Conservation (phyloP, 2,888 invertebrate genomes). For the Lissocephala sabroskyi region DNA sequence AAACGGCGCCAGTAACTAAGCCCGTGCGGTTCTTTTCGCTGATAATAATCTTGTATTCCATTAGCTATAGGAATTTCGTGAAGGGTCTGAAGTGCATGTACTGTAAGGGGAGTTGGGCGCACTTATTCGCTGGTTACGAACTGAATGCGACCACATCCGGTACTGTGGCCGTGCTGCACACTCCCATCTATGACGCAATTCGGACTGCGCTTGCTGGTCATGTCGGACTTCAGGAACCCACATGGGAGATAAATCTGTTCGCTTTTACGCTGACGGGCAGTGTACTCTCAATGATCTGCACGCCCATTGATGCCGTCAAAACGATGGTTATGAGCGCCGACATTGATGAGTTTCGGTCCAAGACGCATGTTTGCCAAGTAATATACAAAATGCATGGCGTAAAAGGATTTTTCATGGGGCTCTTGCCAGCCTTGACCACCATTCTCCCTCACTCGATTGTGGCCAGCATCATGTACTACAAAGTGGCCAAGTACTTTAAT, state of each 20-base stretch:
- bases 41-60: background rate
- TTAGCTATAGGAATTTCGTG: constrained; percentile 15
- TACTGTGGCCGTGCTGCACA: background rate
- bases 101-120: constrained; percentile 2
- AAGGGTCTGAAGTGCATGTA: constrained; percentile 12
- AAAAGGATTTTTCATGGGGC: constrained; percentile 33
- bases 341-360: constrained; percentile 4
- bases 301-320: constrained; percentile 33
- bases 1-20: constrained; percentile 19
- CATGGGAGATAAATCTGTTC: constrained; percentile 21
- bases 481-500: background rate
- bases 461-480: constrained; percentile 21
- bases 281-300: constrained; percentile 24
- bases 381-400: constrained; percentile 20
- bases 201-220: constrained; percentile 8
- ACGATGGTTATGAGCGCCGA: constrained; percentile 21
- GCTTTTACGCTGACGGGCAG: constrained; percentile 26
- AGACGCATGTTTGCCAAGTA: constrained; percentile 5
- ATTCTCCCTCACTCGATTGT: constrained; percentile 31
- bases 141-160: constrained; percentile 8
- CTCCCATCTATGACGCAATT: constrained; percentile 14
- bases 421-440: constrained; percentile 18
- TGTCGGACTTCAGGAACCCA: background rate
- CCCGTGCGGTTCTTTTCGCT: too few relatives aligned
- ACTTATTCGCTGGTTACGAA: constrained; percentile 16